Conservation (phyloP, 1,140 invertebrate genomes). For the Drosophila tani region DNA sequence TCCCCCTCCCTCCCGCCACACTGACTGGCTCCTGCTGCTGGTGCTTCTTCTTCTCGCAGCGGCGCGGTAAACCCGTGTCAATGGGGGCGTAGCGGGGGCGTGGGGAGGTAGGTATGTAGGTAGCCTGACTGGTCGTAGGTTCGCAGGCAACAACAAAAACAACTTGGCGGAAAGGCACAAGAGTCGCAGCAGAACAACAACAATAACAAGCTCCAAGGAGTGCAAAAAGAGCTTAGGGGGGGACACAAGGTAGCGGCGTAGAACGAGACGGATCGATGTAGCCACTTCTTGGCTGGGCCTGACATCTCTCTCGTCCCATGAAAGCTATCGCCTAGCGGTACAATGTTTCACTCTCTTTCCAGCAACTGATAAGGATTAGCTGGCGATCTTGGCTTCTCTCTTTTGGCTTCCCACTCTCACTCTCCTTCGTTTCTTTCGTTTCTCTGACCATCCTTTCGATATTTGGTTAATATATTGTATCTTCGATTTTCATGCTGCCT, state of each 20-base stretch:
- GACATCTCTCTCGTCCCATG: not conserved
- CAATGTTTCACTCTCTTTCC: slow-evolving; percentile 8
- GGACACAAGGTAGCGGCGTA: not conserved
- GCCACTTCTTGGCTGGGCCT: slow-evolving; percentile 31
- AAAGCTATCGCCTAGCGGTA: slow-evolving; percentile 19
- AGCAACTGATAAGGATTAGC: slow-evolving; percentile 29
- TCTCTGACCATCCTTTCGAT: slow-evolving; percentile 16
- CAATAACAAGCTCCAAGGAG: slow-evolving; percentile 25
- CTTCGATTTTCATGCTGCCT: slow-evolving; percentile 15
- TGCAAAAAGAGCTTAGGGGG: not conserved
- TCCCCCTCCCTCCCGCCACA: not conserved
- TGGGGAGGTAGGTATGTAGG: slow-evolving; percentile 39
- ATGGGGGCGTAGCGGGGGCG: slow-evolving; percentile 35
- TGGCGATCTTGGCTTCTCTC: slow-evolving; percentile 13
- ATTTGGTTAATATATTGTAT: slow-evolving; percentile 12
- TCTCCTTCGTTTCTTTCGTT: not conserved
- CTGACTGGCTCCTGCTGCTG: slow-evolving; percentile 20
- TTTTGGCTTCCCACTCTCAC: not conserved
- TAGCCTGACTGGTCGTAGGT: slow-evolving; percentile 71
- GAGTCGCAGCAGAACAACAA: slow-evolving; percentile 57
- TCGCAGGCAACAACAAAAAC: slow-evolving; percentile 75
- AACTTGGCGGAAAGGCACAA: slow-evolving; percentile 64
- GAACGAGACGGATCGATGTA: slow-evolving; percentile 44
- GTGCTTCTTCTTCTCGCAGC: slow-evolving; percentile 34
- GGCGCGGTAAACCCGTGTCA: slow-evolving; percentile 35